Evolutionary conservation across 2,797 vertebrate species (phyloP), one percentile per base, ranked within the genome.

Genomic region (Microctenopoma steveboyesi): DNA sequence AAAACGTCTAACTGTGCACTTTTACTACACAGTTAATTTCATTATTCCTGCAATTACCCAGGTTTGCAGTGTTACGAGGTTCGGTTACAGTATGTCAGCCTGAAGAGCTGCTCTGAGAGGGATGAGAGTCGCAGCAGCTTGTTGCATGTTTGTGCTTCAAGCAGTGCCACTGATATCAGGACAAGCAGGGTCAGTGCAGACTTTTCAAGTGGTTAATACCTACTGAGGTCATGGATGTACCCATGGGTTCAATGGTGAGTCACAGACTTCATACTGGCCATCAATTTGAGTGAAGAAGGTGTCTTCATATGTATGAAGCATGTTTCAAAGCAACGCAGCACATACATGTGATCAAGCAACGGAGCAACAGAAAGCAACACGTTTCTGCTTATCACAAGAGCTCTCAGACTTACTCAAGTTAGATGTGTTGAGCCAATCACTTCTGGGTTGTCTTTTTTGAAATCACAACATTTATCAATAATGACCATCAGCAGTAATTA

Each of bases 71-170:
- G 48, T 69, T 48, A 50, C 56, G 63, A 50, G 72, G 67, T 80
- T 78, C 67, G 37, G 55, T 82, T 77, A 53, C 63, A 76, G 65
- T 39, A 25, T 39, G 51, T 66, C 74, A 69, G 66, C 54, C 74
- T 69, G 64, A 73, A 73, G 71, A 56, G 61, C 74, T 68, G 77
- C 72, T 74, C 84, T 80, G 81, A 82, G 78, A 76, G 53, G 72
- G 64, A 79, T 68, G 45, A 59, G 69, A 74, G 58, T 76, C 66
- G 76, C 68, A 79, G 73, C 79, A 54, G 65, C 70, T 62, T 37
- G 61, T 76, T 76, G 59, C 48, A 52, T 57, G 50, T 59, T 45
- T 12, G 37, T 11, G 43, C 67, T 69, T 47, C 2, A 25, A 64
- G 35, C 64, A 46, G 18, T 28, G 72, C 47, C 69, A 40, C 60